A percentile compares a stretch with the other conserved stretches of the same genome.
phyloP scores from a whole-genome alignment of 2,797 vertebrate species.

The Onychomys leucogaster region DNA sequence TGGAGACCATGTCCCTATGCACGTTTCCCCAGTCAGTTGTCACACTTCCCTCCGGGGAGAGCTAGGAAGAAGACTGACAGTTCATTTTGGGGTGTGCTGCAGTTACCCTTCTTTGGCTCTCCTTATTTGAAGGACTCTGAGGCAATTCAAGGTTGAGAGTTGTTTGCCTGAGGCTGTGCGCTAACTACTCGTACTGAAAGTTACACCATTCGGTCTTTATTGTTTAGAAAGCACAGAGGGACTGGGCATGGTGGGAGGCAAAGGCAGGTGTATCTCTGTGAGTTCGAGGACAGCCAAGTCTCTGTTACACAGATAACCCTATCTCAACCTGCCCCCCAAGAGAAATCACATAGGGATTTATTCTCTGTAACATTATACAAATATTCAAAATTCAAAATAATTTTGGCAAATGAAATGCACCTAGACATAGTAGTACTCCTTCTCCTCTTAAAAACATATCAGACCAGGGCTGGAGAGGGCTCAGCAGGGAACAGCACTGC shows the following conservation, averaged over 20 bases:
- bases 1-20: not conserved
- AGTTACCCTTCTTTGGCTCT: not conserved
- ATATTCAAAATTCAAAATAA: not conserved
- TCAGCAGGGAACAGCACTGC: no score
- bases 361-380: not conserved
- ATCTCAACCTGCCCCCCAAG: not conserved
- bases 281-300: not conserved
- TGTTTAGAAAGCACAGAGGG: not conserved
- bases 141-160: not conserved
- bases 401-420: slow-evolving; percentile 12
- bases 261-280: not conserved
- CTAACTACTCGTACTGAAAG: not conserved
- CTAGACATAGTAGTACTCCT: not conserved
- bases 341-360: not conserved
- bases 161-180: not conserved
- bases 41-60: not conserved
- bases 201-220: not conserved
- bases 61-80: not conserved
- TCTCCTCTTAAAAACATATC: not conserved
- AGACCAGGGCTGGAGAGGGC: no score
- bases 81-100: not conserved
- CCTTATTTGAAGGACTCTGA: not conserved
- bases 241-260: not conserved
- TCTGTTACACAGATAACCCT: not conserved
- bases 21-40: not conserved